Base-by-base conservation (phyloP, 2,888 invertebrate species). In the Myathropa florea region DNA sequence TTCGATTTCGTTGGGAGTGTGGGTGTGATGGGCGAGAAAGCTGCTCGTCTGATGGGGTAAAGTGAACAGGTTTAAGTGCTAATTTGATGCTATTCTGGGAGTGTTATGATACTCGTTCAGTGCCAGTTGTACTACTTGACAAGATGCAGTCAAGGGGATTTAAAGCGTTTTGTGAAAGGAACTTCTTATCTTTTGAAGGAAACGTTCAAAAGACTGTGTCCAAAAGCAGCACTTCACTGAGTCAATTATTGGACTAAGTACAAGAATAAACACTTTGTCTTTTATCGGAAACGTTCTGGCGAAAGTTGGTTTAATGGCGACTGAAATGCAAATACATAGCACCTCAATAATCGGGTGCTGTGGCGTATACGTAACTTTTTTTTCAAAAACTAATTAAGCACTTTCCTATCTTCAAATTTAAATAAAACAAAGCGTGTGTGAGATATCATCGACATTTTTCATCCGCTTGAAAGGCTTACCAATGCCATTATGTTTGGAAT, bases 61-160 rank as follows among this genome's bases (percentile, higher is more conserved):
- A 60, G 10, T 60, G 33, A 67, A 46, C 28, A 18, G 60, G 53
- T 76, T 53, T 76, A 67, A 53, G 53, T 70, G 68, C 33, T 70
- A 70, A 77, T 70, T 55, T 70, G n/a, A 28, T 26, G 21, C 23
- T 68, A 61, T 77, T 26, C 53, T 28, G 21, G 24, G 26, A 57
- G 36, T 68, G 36, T 53, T 14, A 21, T 33, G 46, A 46, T 18
- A 46, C 46, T 18, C 33, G 33, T 33, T 33, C 33, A 33, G 2
- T 33, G 33, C 9, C 46, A 18, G 18, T 18, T 46, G 7, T 18
- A 7, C 46, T 18, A 18, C 18, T 46, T 46, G 46, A 46, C 46
- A 18, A 18, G 46, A 18, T 46, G 46, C 18, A 46, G 18, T 46
- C 18, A 18, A 18, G 7, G 46, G 46, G 46, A 46, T 46, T 46